These are phyloP conservation scores for Emydocephalus ijimae DNA, from an alignment of 2,113 vertebrate genomes.

Conservation along the genomic window DNA sequence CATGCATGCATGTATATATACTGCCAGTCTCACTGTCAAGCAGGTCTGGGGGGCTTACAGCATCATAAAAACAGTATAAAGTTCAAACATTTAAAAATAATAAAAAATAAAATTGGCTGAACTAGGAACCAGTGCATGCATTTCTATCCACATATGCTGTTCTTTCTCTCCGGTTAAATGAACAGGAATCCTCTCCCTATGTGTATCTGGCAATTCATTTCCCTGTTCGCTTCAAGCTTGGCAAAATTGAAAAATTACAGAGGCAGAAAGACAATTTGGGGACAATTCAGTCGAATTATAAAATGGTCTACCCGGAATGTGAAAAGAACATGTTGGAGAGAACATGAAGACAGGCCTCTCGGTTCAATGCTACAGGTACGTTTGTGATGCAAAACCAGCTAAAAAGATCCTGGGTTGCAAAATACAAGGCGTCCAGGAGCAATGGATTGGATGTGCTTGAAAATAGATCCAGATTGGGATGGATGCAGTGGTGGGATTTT, in stretches of 20 bases:
- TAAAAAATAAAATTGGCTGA: too few species aligned
- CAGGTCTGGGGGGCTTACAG: too few species aligned
- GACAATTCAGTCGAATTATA: neutral
- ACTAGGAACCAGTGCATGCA: neutral
- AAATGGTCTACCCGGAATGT: neutral
- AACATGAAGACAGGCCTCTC: neutral
- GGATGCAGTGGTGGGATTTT: too few species aligned
- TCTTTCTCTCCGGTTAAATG: neutral
- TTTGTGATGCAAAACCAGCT: neutral
- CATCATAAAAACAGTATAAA: too few species aligned
- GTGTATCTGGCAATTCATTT: neutral
- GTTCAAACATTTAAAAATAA: too few species aligned
- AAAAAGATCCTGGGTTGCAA: neutral
- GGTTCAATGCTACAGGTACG: neutral
- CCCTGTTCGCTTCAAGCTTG: neutral
- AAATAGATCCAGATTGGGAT: neutral
- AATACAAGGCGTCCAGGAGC: neutral
- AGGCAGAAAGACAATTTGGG: neutral
- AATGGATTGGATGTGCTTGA: neutral
- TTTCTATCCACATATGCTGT: neutral
- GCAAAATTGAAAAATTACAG: neutral
- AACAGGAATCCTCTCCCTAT: neutral
- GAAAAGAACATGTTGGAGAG: too few species aligned
- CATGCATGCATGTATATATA: too few species aligned
- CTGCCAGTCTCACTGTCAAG: too few species aligned